phyloP scores from a whole-genome alignment of 2,888 invertebrate genomes.

The Panorpa germanica region DNA sequence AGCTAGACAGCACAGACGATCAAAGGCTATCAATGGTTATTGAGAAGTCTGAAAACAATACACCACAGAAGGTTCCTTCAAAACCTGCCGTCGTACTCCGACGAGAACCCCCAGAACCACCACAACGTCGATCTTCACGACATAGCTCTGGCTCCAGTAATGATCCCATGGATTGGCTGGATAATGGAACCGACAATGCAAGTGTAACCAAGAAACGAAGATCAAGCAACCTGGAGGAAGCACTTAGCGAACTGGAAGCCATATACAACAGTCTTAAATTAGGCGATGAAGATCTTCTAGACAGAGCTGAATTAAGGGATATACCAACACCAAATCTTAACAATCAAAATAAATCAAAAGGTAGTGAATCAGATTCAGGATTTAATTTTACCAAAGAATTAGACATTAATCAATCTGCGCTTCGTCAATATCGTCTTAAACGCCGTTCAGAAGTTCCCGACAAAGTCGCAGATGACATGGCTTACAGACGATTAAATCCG shows the following conservation, averaged over 20 bases:
- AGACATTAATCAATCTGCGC: constrained; percentile 9
- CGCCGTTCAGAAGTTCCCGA: constrained; percentile 35
- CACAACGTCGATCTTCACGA: constrained; percentile 18
- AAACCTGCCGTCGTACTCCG: constrained; percentile 3
- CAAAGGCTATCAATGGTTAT: constrained; percentile 17
- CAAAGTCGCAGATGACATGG: constrained; percentile 61
- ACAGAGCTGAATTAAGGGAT: constrained; percentile 58
- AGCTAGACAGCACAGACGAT: too few relatives aligned
- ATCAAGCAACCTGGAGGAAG: constrained; percentile 70
- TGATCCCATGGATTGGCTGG: constrained; percentile 14
- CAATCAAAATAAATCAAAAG: constrained; percentile 28
- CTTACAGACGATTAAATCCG: constrained; percentile 49
- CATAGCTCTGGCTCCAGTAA: constrained; percentile 13
- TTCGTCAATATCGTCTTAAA: constrained; percentile 7
- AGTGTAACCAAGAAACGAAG: constrained; percentile 34
- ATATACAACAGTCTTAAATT: constrained; percentile 77
- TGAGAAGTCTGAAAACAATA: constrained; percentile 15
- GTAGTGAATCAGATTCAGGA: constrained; percentile 24
- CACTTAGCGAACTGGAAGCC: constrained; percentile 75
- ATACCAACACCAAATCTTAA: constrained; percentile 26
- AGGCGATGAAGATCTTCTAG: constrained; percentile 63
- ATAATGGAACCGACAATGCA: constrained; percentile 26
- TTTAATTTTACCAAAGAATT: constrained; percentile 17
- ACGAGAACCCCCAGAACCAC: constrained; percentile 16
- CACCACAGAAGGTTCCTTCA: constrained; percentile 9